A percentile compares a stretch with the other conserved stretches of the same genome.
phyloP scores from a whole-genome alignment of 2,797 vertebrate genomes.

The Malacoraja senta region DNA sequence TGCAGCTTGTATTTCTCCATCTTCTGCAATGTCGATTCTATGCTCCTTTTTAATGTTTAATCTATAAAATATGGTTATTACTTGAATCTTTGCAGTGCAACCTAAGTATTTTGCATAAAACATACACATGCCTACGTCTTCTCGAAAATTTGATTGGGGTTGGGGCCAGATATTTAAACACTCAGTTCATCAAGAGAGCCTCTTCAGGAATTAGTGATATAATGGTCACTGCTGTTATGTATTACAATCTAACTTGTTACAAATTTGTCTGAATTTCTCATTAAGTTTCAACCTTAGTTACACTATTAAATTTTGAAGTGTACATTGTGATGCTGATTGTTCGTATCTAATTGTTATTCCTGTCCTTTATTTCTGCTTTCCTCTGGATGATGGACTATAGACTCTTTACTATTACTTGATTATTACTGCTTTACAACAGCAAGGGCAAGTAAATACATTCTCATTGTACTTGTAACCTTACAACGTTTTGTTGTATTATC shows the following conservation, averaged over 20 bases:
- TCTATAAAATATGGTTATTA: background rate
- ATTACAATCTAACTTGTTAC: background rate
- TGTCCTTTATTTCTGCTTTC: constrained; percentile 34
- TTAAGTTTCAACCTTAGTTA: background rate
- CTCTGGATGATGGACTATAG: constrained; percentile 27
- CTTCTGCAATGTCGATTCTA: background rate
- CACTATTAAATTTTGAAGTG: background rate
- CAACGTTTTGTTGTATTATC: background rate
- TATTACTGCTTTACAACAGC: constrained; percentile 5
- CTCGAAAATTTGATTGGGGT: background rate
- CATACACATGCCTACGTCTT: background rate
- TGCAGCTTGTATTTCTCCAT: background rate
- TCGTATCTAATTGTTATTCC: constrained; percentile 8
- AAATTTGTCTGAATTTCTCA: background rate
- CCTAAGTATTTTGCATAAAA: background rate
- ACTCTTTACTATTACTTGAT: constrained; percentile 13
- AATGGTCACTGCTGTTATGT: background rate
- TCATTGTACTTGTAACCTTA: constrained; percentile 1
- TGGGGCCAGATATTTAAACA: background rate
- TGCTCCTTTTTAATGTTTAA: background rate
- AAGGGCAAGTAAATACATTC: constrained; percentile 22
- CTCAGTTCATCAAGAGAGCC: background rate
- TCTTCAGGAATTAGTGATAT: background rate
- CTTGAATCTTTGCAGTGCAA: background rate
- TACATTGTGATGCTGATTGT: background rate